Percentiles rank a stretch among this genome's conserved stretches.
Conservation (phyloP, 1,140 invertebrate genomes). For the Pemphigus obesinymphae region DNA sequence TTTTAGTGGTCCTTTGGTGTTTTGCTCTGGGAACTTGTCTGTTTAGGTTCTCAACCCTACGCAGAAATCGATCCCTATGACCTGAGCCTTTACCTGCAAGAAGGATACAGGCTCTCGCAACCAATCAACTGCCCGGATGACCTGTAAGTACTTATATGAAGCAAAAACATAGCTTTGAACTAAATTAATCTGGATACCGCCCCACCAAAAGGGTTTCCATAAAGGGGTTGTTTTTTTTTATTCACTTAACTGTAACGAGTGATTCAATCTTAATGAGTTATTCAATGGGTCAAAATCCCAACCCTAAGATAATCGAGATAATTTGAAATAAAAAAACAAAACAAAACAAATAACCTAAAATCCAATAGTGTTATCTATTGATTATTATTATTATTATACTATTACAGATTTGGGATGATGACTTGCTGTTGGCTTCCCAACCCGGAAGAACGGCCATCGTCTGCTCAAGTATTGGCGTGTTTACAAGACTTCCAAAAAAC, state of each 20-base stretch:
- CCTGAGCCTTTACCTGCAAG: constrained; percentile 77
- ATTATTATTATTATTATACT: too few relatives aligned
- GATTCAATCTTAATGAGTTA: neutral
- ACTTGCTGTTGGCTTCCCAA: constrained; percentile 80
- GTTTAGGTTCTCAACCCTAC: constrained; percentile 81
- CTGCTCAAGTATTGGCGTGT: constrained; percentile 75
- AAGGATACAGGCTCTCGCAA: constrained; percentile 83
- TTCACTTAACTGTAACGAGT: constrained; percentile 1
- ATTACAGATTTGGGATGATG: constrained; percentile 77
- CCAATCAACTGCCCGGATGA: constrained; percentile 94
- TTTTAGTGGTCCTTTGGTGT: constrained; percentile 91
- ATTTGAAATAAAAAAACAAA: neutral
- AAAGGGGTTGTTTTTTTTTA: neutral
- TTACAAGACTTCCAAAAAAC: constrained; percentile 83
- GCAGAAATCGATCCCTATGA: constrained; percentile 89
- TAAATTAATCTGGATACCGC: neutral
- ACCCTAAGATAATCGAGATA: neutral
- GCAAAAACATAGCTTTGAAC: neutral
- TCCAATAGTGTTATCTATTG: too few relatives aligned
- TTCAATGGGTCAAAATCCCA: neutral
- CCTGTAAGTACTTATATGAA: constrained; percentile 62
- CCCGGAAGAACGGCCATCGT: constrained; percentile 72
- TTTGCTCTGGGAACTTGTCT: constrained; percentile 89
- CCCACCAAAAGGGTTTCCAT: neutral
- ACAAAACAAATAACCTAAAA: too few relatives aligned